Evolutionary conservation across 1,140 invertebrate species (phyloP), one percentile per base, ranked within the genome.

Genomic region (Lordiphosa clarofinis): DNA sequence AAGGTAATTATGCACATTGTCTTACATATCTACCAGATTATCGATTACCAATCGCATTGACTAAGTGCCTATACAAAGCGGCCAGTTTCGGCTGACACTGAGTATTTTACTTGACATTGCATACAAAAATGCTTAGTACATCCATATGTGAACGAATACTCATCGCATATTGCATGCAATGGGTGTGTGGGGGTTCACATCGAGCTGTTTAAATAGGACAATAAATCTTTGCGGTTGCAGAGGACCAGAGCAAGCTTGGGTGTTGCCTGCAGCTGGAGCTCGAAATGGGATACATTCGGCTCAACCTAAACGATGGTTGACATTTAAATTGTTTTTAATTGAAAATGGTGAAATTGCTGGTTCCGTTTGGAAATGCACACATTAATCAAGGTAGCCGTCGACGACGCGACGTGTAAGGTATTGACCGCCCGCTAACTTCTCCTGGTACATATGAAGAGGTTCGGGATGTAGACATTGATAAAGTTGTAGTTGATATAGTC

Each of bases 1-100:
- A 68, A 95, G 97, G 93, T 99, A 93, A 93, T 91, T 78, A 43
- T 33, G 8, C 11, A 38, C 19, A n/a, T 13, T 31, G 12, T 44
- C 8, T 31, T 43, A n/a, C n/a, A n/a, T n/a, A 12, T 9, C 9
- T 13, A 33, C 15, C 36, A 40, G 31, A 9, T 28, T n/a, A 13
- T n/a, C 1, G 12, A 7, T 28, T 10, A 6, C 15, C 15, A 19
- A 42, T 19, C 15, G 12, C 5, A 12, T 12, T 6, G 10, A 15
- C 8, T 40, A 40, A 15, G 4, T 24, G 21, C 21, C 21, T 24
- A 24, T 2, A 24, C 4, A 24, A 4, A 24, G 21, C 21, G 21
- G 21, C 21, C 21, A 24, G 21, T 24, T 24, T 24, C 5, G 21
- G 21, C 21, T 24, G 21, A 24, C 19, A 19, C 1, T 19, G 19